Conservation (phyloP, 1,140 invertebrate genomes). For the Rhopalosiphum maidis region DNA sequence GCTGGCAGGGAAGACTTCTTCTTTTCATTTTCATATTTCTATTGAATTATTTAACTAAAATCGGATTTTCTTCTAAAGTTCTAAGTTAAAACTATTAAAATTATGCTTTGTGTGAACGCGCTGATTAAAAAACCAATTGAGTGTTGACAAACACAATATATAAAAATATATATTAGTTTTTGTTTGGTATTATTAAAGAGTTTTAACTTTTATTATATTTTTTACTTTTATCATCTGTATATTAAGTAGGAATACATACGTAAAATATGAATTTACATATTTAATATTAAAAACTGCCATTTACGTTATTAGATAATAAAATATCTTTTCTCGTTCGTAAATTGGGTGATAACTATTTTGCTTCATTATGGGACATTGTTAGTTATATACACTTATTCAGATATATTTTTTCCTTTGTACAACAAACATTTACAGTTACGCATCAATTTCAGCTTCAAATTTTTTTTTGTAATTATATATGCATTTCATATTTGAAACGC, state of each 20-base stretch:
- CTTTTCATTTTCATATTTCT: not conserved
- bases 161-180: not conserved
- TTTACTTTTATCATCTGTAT: not conserved
- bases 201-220: not conserved
- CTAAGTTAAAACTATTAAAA: not conserved
- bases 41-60: not conserved
- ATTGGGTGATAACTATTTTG: not conserved
- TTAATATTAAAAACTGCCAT: not conserved
- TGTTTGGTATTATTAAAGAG: not conserved
- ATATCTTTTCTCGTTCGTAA: not conserved
- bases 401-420: not conserved
- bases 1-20: not conserved
- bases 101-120: not conserved
- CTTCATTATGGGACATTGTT: not conserved
- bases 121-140: not conserved
- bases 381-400: not conserved
- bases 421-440: not conserved
- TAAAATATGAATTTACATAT: not conserved
- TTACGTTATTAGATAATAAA: not conserved
- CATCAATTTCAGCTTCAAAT: not conserved
- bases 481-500: not conserved
- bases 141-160: not conserved
- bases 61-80: not conserved
- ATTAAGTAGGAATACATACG: not conserved
- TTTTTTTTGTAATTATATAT: not conserved